A percentile compares a stretch with the other conserved stretches of the same genome.
Conservation (phyloP, 2,113 vertebrate species). For the Hemibagrus wyckioides region DNA sequence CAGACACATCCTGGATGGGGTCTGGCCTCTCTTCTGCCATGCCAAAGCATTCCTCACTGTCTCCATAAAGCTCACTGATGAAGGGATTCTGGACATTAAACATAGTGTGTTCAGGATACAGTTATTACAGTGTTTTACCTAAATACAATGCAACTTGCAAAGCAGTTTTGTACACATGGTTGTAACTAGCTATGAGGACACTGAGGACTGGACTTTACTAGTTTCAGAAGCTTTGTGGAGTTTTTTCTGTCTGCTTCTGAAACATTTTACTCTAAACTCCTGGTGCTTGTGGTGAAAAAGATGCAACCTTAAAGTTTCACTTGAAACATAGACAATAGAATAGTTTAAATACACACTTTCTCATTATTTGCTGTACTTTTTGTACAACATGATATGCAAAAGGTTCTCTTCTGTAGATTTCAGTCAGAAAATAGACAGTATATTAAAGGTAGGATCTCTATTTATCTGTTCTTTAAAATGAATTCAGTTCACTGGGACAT, state of each 20-base stretch:
- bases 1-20: constrained; percentile 61
- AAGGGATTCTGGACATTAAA: not conserved
- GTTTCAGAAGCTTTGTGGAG: not conserved
- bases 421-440: not conserved
- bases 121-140: not conserved
- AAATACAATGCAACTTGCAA: not conserved
- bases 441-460: not conserved
- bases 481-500: not conserved
- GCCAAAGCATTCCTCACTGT: constrained; percentile 5
- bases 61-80: not conserved
- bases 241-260: not conserved
- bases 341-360: not conserved
- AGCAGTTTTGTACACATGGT: not conserved
- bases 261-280: not conserved
- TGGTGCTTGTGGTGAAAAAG: not conserved
- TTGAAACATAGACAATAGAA: not conserved
- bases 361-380: not conserved
- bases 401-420: not conserved
- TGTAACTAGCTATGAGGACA: no score
- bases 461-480: not conserved
- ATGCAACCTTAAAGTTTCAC: not conserved
- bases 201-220: not conserved
- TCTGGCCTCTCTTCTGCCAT: constrained; percentile 31
- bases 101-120: not conserved
- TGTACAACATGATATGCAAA: not conserved